Evolutionary conservation across 2,888 invertebrate species (phyloP), one percentile per base, ranked within the genome.

Genomic region (Nomada lathburiana): DNA sequence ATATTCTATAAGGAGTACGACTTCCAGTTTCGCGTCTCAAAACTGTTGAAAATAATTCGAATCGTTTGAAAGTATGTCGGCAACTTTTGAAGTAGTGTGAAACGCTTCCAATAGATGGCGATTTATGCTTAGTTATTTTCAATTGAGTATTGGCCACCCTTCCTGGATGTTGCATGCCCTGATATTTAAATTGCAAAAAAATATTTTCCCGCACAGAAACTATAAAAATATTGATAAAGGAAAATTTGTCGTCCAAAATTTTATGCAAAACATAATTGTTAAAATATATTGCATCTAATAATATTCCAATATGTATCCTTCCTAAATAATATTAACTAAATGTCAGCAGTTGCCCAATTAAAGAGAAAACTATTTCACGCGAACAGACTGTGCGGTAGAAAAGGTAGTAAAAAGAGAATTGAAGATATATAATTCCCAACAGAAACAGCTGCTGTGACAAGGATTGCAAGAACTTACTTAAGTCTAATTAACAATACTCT

Each of bases 401-500:
- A 23, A 20, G 18, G 2, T 26, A 60, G 63, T 47, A 23, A 44
- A 55, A 42, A 26, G 10, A 10, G 20, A 62, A 42, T 67, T 55
- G 26, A 59, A 77, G 60, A 64, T 79, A 52, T 47, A 29, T 64
- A 18, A 13, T 26, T 50, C 2, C 23, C 50, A 29, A 53, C 23
- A 20, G 59, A 78, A 73, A 52, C 23, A 57, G 10, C 13, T 44
- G 55, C 57, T 57, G 36, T 29, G 1, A 29, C 47, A 55, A 68
- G 50, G 7, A 53, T 16, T 36, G 80, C 80, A 71, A 70, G 59
- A 65, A 42, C 65, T 70, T 68, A 52, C 68, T 80, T 52, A 50
- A 62, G 55, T 57, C 62, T 80, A 80, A 80, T 80, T 80, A 80
- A 80, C 53, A 62, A 80, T 68, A 63, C 55, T 23, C 44, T 68